These are phyloP conservation scores for Mionectes olivaceus DNA, from an alignment of 2,797 vertebrate genomes.

Conservation along the genomic window DNA sequence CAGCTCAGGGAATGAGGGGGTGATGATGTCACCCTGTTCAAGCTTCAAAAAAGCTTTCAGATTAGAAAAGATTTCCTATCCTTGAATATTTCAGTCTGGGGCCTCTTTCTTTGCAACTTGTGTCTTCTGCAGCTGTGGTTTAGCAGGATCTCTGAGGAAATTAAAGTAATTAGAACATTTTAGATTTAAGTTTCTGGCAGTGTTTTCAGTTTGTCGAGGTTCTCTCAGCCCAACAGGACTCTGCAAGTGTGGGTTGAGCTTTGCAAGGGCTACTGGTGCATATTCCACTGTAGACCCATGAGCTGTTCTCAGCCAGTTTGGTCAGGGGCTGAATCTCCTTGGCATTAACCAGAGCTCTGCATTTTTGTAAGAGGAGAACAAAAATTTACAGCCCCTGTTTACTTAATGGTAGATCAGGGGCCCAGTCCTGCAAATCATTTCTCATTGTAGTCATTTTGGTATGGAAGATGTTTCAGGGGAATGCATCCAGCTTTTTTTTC, in stretches of 20 bases:
- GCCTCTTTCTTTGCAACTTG: background rate
- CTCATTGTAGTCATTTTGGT: background rate
- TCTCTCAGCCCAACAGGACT: background rate
- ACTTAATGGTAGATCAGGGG: background rate
- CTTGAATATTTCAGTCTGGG: background rate
- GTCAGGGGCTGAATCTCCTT: background rate
- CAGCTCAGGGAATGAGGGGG: background rate
- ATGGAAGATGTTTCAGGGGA: background rate
- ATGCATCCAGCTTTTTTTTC: background rate
- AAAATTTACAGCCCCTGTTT: background rate
- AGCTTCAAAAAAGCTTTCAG: background rate
- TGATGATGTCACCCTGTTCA: background rate
- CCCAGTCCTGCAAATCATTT: background rate
- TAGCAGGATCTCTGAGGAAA: background rate
- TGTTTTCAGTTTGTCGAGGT: background rate
- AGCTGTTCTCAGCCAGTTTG: background rate
- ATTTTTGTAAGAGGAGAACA: background rate
- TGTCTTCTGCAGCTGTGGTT: background rate
- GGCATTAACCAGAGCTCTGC: background rate
- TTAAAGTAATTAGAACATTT: background rate
- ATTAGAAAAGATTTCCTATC: background rate
- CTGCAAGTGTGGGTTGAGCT: background rate
- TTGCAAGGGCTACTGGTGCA: background rate
- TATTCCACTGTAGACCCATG: accelerated
- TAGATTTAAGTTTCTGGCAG: background rate